These are phyloP conservation scores for Mobula birostris DNA, from an alignment of 2,113 vertebrate genomes.

Conservation along the genomic window DNA sequence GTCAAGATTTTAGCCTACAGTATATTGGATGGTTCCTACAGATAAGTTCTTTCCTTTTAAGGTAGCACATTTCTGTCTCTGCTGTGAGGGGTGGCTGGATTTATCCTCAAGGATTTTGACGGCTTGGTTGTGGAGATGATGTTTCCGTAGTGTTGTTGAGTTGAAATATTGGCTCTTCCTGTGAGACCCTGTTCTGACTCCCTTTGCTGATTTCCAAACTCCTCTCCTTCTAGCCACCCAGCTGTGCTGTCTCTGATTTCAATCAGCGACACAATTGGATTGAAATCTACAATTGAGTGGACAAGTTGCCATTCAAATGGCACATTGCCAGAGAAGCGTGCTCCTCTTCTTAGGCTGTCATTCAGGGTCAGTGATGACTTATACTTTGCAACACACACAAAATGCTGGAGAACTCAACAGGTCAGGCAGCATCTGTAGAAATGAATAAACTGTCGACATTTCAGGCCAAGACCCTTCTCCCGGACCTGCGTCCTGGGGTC, in stretches of 20 bases:
- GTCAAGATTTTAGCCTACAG: background rate
- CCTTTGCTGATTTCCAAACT: background rate
- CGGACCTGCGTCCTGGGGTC: too few species aligned
- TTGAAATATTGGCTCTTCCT: background rate
- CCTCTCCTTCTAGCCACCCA: background rate
- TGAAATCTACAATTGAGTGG: background rate
- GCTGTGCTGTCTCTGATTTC: background rate
- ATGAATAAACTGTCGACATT: too few species aligned
- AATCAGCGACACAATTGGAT: background rate
- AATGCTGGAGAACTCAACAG: too few species aligned
- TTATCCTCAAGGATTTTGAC: background rate
- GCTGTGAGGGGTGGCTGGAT: too few species aligned
- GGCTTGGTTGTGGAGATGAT: too few species aligned
- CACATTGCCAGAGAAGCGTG: background rate
- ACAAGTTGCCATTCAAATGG: background rate
- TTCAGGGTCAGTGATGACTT: too few species aligned
- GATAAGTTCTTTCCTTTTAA: background rate
- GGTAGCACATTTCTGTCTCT: background rate
- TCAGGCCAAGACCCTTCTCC: too few species aligned
- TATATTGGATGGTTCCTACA: background rate
- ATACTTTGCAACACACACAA: too few species aligned
- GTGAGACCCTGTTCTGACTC: background rate
- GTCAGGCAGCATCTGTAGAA: background rate
- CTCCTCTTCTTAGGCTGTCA: too few species aligned
- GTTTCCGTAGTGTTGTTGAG: background rate